Evolutionary conservation across 2,888 invertebrate genomes (phyloP), one percentile per base, ranked within the genome.

Genomic region (Drosophila buzzatii): DNA sequence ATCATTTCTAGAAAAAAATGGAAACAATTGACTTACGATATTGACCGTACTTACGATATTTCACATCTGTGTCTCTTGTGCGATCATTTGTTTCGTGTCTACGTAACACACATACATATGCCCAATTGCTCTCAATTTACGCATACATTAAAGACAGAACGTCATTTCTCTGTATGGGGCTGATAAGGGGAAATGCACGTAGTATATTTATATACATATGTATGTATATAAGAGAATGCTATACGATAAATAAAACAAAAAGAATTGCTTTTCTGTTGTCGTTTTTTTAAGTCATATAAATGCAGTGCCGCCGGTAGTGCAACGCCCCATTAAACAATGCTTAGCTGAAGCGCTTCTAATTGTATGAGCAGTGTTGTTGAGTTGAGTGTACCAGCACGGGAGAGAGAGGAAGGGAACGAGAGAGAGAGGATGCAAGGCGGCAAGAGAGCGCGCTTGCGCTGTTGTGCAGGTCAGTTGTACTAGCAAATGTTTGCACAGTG

Each of bases 361-460:
- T 31, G 20, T 39, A 49, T 59, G 59, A 16, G 18, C 31, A 39
- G 39, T 31, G 31, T 20, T 39, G 59, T 59, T 37, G 23, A 27
- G 23, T 4, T n/a, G 23, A n/a, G 0, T 39, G 37, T 52, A 42
- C n/a, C 27, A 45, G 58, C 49, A 39, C 23, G 41, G 14, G 35
- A 52, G 51, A 47, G 39, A 2, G 31, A 27, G 27, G 27, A 27
- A 27, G 27, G 6, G 27, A 27, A 27, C 5, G 27, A 27, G 27
- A 27, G 27, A 6, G 27, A 47, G 39, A 2, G 31, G 39, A 42
- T 35, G 33, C 6, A 20, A 39, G 33, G 14, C 12, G 44, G 57
- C 35, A 56, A 53, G 58, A 47, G 76, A 81, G 73, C 41, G 84
- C 89, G 86, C 81, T 58, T 82, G 78, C 89, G 89, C 86, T 67